Base-by-base conservation (phyloP, 2,888 invertebrate genomes). In the Eulithis testata region DNA sequence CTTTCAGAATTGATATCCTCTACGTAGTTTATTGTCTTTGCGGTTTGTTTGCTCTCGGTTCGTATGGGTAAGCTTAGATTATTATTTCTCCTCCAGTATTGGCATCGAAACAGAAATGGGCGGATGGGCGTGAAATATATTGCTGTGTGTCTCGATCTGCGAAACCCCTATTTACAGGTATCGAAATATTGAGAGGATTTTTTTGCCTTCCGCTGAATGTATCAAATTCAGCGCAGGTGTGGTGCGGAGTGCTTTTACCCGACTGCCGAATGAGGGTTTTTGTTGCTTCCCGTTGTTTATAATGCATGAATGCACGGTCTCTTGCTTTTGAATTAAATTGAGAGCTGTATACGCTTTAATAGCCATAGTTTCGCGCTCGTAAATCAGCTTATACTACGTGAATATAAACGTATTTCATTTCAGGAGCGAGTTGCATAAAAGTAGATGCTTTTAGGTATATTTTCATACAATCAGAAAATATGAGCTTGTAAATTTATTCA, bases 161-260 rank as follows among this genome's bases (percentile, higher is more conserved):
- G 78, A 83, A 85, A 85, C 86, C 83, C 83, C 85, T 85, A 88
- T 89, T 77, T 78, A 76, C 88, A 89, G 89, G 89, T 89, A 88
- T 80, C 79, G 83, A 78, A 81, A 78, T 84, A 79, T 80, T 77
- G 79, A 79, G 77, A 82, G 81, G 83, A 77, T 83, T 87, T 86
- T 86, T 84, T 69, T 66, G 53, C 69, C 63, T 83, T 78, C 78
- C 78, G 77, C 75, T 79, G 80, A 79, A 76, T 76, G 76, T 77
- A 63, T 65, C 68, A 65, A 69, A 65, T 69, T 63, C 51, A 47
- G 65, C 60, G 51, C 68, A 69, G 65, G 63, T 69, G 66, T 62
- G 69, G 61, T 65, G 63, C 31, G 63, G 67, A 66, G 55, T 60
- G 59, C 65, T 65, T 58, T 58, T 49, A 49, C 49, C 47, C 21